These are phyloP conservation scores for Ptiloglossa arizonensis DNA, from an alignment of 1,140 invertebrate genomes.

Conservation along the genomic window DNA sequence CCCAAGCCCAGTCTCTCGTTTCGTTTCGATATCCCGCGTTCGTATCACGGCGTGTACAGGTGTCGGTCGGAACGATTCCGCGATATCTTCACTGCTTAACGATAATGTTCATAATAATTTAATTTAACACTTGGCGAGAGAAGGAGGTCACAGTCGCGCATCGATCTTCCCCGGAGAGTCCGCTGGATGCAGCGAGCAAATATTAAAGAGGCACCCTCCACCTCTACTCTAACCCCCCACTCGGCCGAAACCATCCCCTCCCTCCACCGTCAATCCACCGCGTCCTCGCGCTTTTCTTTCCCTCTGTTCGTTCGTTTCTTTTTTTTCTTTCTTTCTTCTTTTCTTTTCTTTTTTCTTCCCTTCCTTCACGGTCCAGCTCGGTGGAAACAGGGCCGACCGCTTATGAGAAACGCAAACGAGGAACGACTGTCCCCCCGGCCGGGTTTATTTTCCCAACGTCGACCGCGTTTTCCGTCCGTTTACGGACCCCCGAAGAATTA, in stretches of 20 bases:
- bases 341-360: too few relatives aligned
- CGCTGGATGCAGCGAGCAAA: conserved; percentile 56
- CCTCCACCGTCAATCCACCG: background rate
- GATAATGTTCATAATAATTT: conserved; percentile 67
- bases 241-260: background rate
- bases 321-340: too few relatives aligned
- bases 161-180: conserved; percentile 38
- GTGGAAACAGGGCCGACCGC: conserved; percentile 24
- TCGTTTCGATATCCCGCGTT: background rate
- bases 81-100: conserved; percentile 44
- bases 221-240: background rate
- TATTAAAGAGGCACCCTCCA: conserved; percentile 53
- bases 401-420: conserved; percentile 59
- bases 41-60: background rate
- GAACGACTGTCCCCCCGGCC: background rate
- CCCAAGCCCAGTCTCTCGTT: background rate
- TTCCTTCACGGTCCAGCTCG: background rate
- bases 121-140: conserved; percentile 57
- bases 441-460: conserved; percentile 29
- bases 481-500: conserved; percentile 36
- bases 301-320: background rate
- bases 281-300: background rate
- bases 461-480: conserved; percentile 31
- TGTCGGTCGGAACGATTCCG: conserved; percentile 18
- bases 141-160: conserved; percentile 58